Evolutionary conservation across 37 sponge, comb jelly and placozoan species (phyloP).

Genomic region (Ianthella basta): DNA sequence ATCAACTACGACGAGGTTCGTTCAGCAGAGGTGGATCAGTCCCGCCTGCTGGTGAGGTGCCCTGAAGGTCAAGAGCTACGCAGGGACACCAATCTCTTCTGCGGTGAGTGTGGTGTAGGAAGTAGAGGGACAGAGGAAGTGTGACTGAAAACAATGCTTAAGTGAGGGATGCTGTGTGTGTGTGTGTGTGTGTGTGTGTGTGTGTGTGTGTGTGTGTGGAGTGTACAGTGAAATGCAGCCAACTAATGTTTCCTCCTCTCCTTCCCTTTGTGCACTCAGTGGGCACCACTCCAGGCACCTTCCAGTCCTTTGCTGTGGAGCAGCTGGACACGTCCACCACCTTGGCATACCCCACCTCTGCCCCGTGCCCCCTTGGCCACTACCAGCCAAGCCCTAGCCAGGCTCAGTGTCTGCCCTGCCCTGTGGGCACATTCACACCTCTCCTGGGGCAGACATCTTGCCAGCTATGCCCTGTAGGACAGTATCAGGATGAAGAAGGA

Average conservation of each 20-base stretch:
- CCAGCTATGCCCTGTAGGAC: background rate
- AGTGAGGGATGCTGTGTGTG: slow-evolving; percentile 4
- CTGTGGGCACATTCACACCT: background rate
- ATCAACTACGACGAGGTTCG: background rate
- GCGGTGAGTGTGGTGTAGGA: background rate
- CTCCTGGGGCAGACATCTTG: background rate
- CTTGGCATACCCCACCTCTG: slow-evolving; percentile 10
- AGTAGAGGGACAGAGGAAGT: background rate
- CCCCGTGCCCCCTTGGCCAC: slow-evolving; percentile 15
- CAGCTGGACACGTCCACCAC: background rate
- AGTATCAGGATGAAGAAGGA: slow-evolving; percentile 9
- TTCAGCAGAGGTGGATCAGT: background rate
- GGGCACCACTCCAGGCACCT: slow-evolving; percentile 5
- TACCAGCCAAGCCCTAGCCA: slow-evolving; percentile 8
- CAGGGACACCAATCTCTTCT: slow-evolving; percentile 16
- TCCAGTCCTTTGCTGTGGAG: slow-evolving; percentile 5
- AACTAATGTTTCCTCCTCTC: background rate
- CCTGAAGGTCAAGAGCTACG: background rate
- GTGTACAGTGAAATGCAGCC: background rate
- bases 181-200: background rate
- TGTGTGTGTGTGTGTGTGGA: slow-evolving; percentile 17
- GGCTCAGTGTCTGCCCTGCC: background rate
- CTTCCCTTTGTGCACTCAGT: slow-evolving; percentile 1
- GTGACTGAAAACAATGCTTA: background rate
- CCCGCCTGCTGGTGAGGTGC: background rate